A percentile compares a stretch with the other conserved stretches of the same genome.
phyloP scores from a whole-genome alignment of 1,140 invertebrate species.

The Popillia japonica region DNA sequence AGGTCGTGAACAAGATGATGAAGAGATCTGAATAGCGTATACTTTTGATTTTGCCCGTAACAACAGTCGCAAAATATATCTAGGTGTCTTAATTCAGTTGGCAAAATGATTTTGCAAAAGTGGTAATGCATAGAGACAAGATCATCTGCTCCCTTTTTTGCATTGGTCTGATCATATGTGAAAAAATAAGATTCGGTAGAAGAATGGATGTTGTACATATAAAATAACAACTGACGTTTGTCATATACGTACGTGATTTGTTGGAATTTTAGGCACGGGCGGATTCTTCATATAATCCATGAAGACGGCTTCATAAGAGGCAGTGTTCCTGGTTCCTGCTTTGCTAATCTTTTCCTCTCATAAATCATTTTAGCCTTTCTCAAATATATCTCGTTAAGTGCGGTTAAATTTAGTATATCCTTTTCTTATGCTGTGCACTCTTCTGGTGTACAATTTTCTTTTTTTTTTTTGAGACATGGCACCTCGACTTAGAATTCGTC shows the following conservation, averaged over 20 bases:
- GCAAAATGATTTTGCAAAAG: conserved; percentile 35
- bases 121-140: conserved; percentile 43
- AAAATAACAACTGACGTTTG: conserved; percentile 46
- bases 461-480: conserved; percentile 18
- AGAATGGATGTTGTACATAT: conserved; percentile 50
- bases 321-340: conserved; percentile 21
- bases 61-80: conserved; percentile 46
- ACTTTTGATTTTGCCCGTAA: conserved; percentile 46
- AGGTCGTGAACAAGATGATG: conserved; percentile 42
- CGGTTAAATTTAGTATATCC: conserved; percentile 27
- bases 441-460: conserved; percentile 36
- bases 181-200: conserved; percentile 45
- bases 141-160: too few relatives aligned
- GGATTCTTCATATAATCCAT: conserved; percentile 44
- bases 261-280: conserved; percentile 42
- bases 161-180: too few relatives aligned
- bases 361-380: conserved; percentile 37
- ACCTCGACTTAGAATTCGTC: conserved; percentile 21
- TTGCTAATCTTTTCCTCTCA: conserved; percentile 35
- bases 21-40: conserved; percentile 44
- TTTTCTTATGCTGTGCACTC: conserved; percentile 7
- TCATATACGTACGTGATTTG: conserved; percentile 48
- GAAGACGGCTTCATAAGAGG: conserved; percentile 33
- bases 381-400: conserved; percentile 33
- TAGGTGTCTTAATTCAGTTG: conserved; percentile 34